Base-by-base conservation (phyloP, 2,113 vertebrate species). In the Clarias gariepinus region DNA sequence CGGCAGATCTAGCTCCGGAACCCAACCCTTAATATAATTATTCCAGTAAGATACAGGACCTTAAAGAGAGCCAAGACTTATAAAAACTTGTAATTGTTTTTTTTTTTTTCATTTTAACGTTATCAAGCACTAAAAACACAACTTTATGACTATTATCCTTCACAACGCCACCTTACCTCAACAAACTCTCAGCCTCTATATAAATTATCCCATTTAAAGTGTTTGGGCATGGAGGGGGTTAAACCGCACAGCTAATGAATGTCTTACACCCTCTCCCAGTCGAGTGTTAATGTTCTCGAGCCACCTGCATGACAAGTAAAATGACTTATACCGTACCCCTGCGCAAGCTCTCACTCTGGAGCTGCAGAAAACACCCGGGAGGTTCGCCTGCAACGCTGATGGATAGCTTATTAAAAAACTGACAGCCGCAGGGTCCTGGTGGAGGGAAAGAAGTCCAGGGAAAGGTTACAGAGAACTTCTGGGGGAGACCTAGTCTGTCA, bases 361-460 rank as follows among this genome's bases (percentile, higher is more conserved):
- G 82, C 77, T 71, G 78, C 64, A 79, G 55, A 88, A 21, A 60
- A 83, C 71, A 78, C 21, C 80, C 30, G 36, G 18, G 61, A 69
- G 87, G 41, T 69, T 81, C 28, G 41, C 64, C 66, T 84, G 85
- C 73, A 85, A 81, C 52, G 41, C 53, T 73, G 61, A 90, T 21
- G 28, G 68, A 85, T 57, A 61, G 81, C 69, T 86, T 90, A 83
- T 88, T 84, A 85, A 64, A 81, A 79, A 76, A 60, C 28, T 84
- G 87, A 87, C 79, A 82, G 85, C 64, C 23, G 36, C 69, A 55
- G 41, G 85, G n/a, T 77, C 52, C n/a, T 74, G 76, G 0, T 83
- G 68, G 66, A 25, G 71, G 47, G 57, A 58, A 86, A 82, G 77
- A 88, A 81, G 77, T 76, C n/a, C 64, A 84, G 63, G 57, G 53